Conservation (phyloP, 2,797 vertebrate genomes). For the Typhlichthys subterraneus region DNA sequence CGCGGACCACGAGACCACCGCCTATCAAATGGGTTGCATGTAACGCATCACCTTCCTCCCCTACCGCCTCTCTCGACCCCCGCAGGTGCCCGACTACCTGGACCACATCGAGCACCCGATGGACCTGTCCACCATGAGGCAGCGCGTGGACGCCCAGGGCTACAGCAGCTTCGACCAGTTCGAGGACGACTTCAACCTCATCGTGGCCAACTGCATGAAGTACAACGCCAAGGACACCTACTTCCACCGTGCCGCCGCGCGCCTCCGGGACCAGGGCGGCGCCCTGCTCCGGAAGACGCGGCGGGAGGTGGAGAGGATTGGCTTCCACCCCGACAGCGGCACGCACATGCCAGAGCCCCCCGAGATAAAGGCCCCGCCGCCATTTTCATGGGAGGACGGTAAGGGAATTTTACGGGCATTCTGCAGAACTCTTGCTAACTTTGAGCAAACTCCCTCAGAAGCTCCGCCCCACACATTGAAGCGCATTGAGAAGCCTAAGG, state of each 20-base stretch:
- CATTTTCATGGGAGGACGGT: constrained; percentile 98
- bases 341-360: constrained; percentile 89
- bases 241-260: constrained; percentile 91
- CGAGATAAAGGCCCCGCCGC: constrained; percentile 76
- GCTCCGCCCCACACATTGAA: no score
- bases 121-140: constrained; percentile 95
- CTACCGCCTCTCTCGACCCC: not conserved
- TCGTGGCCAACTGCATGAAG: constrained; percentile 95
- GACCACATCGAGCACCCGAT: constrained; percentile 94
- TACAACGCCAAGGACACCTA: constrained; percentile 98
- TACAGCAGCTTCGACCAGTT: constrained; percentile 90
- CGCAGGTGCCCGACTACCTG: constrained; percentile 93
- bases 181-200: constrained; percentile 94
- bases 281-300: constrained; percentile 89
- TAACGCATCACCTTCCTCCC: not conserved
- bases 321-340: constrained; percentile 88
- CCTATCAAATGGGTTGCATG: no score
- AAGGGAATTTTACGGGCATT: constrained; percentile 50
- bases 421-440: not conserved
- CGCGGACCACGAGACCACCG: no score
- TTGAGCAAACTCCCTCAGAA: no score
- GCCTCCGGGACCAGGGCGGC: constrained; percentile 93
- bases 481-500: no score
- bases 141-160: constrained; percentile 86
- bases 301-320: constrained; percentile 85